Base-by-base conservation (phyloP, 2,888 invertebrate genomes). In the Chrysomela aeneicollis region DNA sequence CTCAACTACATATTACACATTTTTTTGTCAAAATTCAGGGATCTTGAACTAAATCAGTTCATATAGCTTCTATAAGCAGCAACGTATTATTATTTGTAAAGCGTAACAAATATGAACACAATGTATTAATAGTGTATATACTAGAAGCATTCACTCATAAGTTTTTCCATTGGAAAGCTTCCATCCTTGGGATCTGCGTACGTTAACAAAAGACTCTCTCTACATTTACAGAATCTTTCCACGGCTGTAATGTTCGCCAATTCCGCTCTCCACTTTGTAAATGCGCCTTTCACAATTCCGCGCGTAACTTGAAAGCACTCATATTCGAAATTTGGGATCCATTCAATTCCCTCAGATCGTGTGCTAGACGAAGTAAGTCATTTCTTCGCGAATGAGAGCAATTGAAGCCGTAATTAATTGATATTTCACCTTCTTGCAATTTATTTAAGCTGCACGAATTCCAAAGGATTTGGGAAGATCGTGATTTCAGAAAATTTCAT, bases 301-400 rank as follows among this genome's bases (percentile, higher is more conserved):
- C 42, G 18, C 46, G 22, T 9, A 46, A 57, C 57, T 57, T 17
- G 30, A 57, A 57, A 57, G 57, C 57, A 57, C 57, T 57, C 57
- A 47, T 57, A 57, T 57, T 26, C 22, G 26, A 22, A 57, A 57
- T 57, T 46, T 17, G 26, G 57, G 42, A 46, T 57, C 57, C 18
- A 57, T 57, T 57, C 57, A 57, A 57, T 26, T 46, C 57, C 46
- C 55, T 57, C 6, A 15, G 42, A 22, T 15, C 46, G 57, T 57
- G 22, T 46, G 57, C 57, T 57, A 17, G 47, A 21, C 57, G 42
- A 15, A 57, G 22, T 57, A 26, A 42, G 46, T 30, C 37, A 47
- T 57, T 57, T 57, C 26, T 17, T 35, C 57, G 0, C 30, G 55
- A 57, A 37, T 46, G 55, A 17, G 12, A 10, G 55, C 55, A 37